These are phyloP conservation scores for Drosophila setifemur DNA, from an alignment of 1,140 invertebrate genomes.

Conservation along the genomic window DNA sequence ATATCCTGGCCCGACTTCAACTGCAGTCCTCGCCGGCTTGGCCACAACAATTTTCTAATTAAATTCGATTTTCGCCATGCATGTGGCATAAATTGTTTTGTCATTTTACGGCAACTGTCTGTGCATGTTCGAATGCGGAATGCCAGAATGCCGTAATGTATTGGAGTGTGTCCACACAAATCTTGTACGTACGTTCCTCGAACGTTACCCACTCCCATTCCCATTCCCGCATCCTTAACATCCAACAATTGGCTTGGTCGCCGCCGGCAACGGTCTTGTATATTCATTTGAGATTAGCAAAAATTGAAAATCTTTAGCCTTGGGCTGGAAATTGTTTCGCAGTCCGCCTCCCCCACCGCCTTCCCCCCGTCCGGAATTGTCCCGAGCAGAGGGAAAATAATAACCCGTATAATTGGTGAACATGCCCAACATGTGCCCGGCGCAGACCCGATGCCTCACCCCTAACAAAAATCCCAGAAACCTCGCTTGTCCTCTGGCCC, in stretches of 20 bases:
- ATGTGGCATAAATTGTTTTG: slow-evolving; percentile 80
- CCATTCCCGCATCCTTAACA: not conserved
- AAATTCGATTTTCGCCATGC: slow-evolving; percentile 81
- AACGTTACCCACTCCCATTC: not conserved
- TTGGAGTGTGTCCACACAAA: slow-evolving; percentile 10
- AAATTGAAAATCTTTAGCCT: slow-evolving; percentile 74
- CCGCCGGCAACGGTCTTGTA: slow-evolving; percentile 58
- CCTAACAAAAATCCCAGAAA: not conserved
- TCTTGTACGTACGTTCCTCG: too few species aligned
- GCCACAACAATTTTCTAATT: slow-evolving; percentile 80
- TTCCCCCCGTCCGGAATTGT: not conserved
- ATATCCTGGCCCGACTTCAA: slow-evolving; percentile 48
- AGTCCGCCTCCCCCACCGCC: slow-evolving; percentile 15
- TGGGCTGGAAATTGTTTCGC: slow-evolving; percentile 50
- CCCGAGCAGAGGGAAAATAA: slow-evolving; percentile 62
- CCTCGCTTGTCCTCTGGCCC: slow-evolving; percentile 20
- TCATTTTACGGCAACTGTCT: slow-evolving; percentile 62
- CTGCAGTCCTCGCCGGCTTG: slow-evolving; percentile 24
- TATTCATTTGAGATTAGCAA: slow-evolving; percentile 75
- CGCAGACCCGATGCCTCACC: slow-evolving; percentile 15
- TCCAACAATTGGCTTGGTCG: slow-evolving; percentile 41
- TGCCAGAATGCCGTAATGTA: not conserved
- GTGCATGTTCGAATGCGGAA: slow-evolving; percentile 21
- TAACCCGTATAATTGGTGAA: slow-evolving; percentile 78
- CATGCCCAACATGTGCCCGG: slow-evolving; percentile 55